phyloP scores from a whole-genome alignment of 1,140 invertebrate species.

The Hermetia illucens region DNA sequence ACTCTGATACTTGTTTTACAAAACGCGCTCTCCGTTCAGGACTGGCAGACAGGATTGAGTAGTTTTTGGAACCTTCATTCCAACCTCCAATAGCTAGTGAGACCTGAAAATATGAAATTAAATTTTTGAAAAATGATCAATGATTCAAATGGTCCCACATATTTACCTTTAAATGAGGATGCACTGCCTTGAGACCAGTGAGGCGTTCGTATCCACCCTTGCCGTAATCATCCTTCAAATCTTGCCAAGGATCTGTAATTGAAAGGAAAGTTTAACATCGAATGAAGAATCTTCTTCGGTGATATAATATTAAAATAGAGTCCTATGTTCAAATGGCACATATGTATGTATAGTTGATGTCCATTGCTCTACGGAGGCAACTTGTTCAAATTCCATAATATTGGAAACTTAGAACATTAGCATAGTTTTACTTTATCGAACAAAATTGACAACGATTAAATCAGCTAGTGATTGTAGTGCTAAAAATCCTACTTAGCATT shows the following conservation, averaged over 20 bases:
- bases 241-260: slow-evolving; percentile 53
- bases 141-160: not conserved
- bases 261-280: not conserved
- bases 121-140: not conserved
- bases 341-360: too few relatives aligned
- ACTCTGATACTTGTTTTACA: slow-evolving; percentile 24
- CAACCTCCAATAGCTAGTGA: slow-evolving; percentile 74
- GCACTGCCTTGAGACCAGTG: slow-evolving; percentile 45
- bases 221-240: slow-evolving; percentile 58
- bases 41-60: slow-evolving; percentile 54
- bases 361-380: too few relatives aligned
- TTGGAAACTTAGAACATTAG: too few relatives aligned
- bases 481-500: too few relatives aligned
- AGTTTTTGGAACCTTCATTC: slow-evolving; percentile 73
- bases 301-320: too few relatives aligned
- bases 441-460: too few relatives aligned
- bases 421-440: too few relatives aligned
- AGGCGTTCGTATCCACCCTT: slow-evolving; percentile 55
- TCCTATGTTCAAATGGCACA: too few relatives aligned
- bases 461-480: too few relatives aligned
- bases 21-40: slow-evolving; percentile 42
- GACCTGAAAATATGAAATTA: slow-evolving; percentile 20
- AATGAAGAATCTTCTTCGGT: too few relatives aligned
- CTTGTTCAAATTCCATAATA: too few relatives aligned
- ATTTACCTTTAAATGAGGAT: slow-evolving; percentile 52